Base-by-base conservation (phyloP, 1,140 invertebrate species). In the Metopolophium dirhodum region DNA sequence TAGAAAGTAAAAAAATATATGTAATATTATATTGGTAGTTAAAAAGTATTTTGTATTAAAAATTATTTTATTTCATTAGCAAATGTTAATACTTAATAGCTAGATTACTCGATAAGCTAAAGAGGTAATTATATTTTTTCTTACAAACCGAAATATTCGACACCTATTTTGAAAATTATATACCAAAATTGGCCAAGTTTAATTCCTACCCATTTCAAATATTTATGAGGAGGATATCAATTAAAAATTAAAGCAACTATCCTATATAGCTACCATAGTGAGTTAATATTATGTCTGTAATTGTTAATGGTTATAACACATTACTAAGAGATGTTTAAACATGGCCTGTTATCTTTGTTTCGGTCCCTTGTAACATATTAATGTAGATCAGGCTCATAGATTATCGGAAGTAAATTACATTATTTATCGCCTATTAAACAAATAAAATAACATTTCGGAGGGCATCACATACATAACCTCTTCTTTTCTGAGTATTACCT, bases 391-490 rank as follows among this genome's bases (percentile, higher is more conserved):
- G 23, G 57, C 9, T 11, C 30, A 30, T 68, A 61, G 57, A 61
- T 68, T 68, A 68, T 68, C 30, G 30, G 0, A 68, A 68, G 61
- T 77, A 77, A n/a, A 18, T 77, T 77, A 77, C 61, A 18, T 30
- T 4, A 41, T 77, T 35, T n/a, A 77, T 77, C 61, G 7, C 30
- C 61, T 77, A 77, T 77, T 77, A 77, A 77, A 77, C 30, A 77
- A 77, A 77, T 77, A 77, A 77, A n/a, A 68, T 68, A 68, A 77
- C 30, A 77, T 77, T 77, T 77, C n/a, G 61, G 61, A 77, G 61
- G 61, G 61, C n/a, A 77, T 77, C 30, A n/a, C 30, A 9, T 77
- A n/a, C n/a, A 35, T 77, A 77, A 77, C 30, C 61, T 77, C 14
- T 77, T n/a, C 11, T 18, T 77, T 77, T 77, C 61, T 77, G 61